Evolutionary conservation across 2,113 vertebrate species (phyloP), one percentile per base, ranked within the genome.

Genomic region (Cavia porcellus): DNA sequence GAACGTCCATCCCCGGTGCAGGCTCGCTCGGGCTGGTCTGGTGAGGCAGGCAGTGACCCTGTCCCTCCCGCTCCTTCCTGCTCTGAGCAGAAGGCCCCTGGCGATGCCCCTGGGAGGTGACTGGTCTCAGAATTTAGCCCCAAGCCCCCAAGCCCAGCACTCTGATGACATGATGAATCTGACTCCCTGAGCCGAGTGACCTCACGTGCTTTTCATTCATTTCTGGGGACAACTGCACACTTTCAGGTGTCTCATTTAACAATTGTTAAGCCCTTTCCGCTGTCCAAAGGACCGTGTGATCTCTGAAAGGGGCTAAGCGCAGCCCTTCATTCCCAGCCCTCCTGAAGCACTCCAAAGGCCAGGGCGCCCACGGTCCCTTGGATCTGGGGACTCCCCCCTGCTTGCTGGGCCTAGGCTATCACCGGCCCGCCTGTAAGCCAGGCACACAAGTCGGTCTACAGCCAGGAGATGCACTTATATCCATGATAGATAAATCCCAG

Each of bases 401-500:
- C 96, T 86, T 93, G 96, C 97, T 85, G 84, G 45, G 86, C 89
- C 94, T 72, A 92, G 94, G 87, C 95, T 98, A 96, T 98, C 93
- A 89, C 94, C 42, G n/a, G n/a, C 90, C 83, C 77, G 90, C 55
- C 14, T 5, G 1, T 0, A 68, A 88, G 95, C 97, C 87, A 95
- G 95, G 77, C 95, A 96, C 84, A 14, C 62, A 87, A 85, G 95
- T 95, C 96, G n/a, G 90, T 93, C 80, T 0, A 94, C 82, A 97
- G 96, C 96, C 98, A 93, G 68, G 91, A 91, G 90, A 98, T 92
- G 91, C 95, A 95, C 97, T 98, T 94, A 86, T 98, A 98, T 98
- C 97, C 94, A 89, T 96, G 98, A 97, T 92, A 98, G 98, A 98
- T 98, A 98, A 98, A 98, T 98, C 98, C 98, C 97, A 96, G 98